Conservation (phyloP, 2,113 vertebrate genomes). For the Tursiops truncatus region DNA sequence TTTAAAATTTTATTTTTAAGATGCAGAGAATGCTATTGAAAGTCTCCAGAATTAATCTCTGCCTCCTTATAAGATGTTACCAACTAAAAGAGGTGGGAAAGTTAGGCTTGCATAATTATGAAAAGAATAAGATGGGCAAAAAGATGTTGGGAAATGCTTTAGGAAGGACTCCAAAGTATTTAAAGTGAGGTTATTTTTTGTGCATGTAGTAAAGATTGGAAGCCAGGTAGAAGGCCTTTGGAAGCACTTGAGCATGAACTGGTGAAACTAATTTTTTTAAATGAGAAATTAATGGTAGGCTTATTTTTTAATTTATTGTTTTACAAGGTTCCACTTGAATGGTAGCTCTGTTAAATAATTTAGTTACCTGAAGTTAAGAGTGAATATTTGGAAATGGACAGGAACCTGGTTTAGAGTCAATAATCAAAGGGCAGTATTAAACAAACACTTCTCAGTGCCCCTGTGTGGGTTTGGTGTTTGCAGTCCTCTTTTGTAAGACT, state of each 20-base stretch:
- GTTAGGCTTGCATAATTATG: not conserved
- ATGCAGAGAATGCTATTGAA: not conserved
- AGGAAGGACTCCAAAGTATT: not conserved
- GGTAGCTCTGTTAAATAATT: not conserved
- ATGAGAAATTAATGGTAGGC: not conserved
- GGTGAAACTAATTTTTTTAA: not conserved
- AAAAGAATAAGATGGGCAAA: not conserved
- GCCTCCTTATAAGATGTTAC: not conserved
- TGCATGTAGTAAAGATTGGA: not conserved
- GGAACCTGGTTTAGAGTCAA: not conserved
- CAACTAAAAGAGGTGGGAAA: not conserved
- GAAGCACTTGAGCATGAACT: not conserved
- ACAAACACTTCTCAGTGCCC: not conserved
- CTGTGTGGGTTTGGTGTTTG: not conserved
- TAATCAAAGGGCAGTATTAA: not conserved
- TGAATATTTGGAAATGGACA: not conserved
- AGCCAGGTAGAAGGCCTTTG: fast-evolving
- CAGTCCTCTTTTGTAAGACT: not conserved
- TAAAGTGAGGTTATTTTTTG: not conserved
- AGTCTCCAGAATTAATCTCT: not conserved
- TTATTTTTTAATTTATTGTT: not conserved
- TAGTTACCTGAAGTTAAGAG: not conserved
- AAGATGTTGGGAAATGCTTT: not conserved
- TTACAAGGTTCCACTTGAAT: not conserved
- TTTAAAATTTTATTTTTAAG: not conserved